Evolutionary conservation across 2,797 vertebrate genomes (phyloP).

Genomic region (Sylvia borin): DNA sequence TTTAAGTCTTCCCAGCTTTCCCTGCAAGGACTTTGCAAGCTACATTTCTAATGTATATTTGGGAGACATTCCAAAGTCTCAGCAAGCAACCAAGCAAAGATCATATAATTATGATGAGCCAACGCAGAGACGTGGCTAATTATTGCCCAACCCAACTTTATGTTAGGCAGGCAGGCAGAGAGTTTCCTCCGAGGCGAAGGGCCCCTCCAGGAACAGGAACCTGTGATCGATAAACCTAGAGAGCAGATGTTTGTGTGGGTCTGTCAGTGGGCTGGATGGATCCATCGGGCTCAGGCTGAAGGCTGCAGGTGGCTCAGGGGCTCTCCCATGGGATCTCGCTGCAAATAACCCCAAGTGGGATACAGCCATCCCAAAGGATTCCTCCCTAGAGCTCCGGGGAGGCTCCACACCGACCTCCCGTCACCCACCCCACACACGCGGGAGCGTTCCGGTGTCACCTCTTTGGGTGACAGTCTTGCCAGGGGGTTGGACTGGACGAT

Average conservation of each 20-base stretch:
- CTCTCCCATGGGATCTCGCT: not conserved
- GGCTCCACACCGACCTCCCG: accelerated
- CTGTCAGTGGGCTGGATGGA: accelerated
- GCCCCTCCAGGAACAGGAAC: not conserved
- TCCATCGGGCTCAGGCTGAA: not conserved
- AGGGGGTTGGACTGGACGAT: not conserved
- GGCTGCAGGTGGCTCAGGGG: not conserved
- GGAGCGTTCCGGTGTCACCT: not conserved
- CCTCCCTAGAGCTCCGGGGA: accelerated
- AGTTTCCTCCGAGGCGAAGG: not conserved
- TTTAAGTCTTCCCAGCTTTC: not conserved
- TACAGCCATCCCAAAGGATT: not conserved
- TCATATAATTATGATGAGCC: not conserved
- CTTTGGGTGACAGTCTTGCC: not conserved
- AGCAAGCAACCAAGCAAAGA: not conserved
- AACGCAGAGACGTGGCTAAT: not conserved
- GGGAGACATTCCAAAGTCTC: not conserved
- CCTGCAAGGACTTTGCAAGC: not conserved
- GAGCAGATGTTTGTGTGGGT: not conserved
- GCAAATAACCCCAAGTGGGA: accelerated
- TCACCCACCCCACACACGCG: accelerated
- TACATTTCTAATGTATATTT: not conserved
- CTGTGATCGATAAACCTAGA: not conserved
- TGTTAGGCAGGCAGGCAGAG: not conserved
- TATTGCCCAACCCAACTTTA: not conserved